Evolutionary conservation across 2,888 invertebrate species (phyloP).

Genomic region (Tromatobia lineatoria): DNA sequence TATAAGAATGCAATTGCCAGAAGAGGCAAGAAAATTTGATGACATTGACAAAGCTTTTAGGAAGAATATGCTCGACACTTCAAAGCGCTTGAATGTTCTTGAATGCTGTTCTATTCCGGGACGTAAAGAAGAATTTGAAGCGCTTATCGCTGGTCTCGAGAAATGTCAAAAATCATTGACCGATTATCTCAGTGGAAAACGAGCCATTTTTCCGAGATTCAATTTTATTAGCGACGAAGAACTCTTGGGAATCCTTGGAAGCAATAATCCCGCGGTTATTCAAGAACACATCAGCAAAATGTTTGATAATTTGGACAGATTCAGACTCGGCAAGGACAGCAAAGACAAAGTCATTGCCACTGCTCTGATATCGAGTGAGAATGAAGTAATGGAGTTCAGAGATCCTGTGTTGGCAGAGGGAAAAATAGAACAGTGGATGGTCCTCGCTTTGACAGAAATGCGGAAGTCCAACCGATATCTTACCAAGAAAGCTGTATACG

Average conservation of each 20-base stretch:
- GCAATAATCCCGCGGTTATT: constrained; percentile 93
- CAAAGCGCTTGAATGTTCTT: constrained; percentile 92
- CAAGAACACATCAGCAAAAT: constrained; percentile 98
- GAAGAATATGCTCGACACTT: constrained; percentile 94
- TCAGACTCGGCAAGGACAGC: constrained; percentile 89
- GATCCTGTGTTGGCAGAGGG: constrained; percentile 91
- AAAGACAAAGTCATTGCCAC: constrained; percentile 90
- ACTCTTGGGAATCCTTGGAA: constrained; percentile 94
- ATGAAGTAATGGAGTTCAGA: constrained; percentile 95
- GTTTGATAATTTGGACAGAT: constrained; percentile 95
- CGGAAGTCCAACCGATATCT: constrained; percentile 92
- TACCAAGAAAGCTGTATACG: constrained; percentile 95
- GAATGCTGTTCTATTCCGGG: constrained; percentile 92
- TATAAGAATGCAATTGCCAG: constrained; percentile 94
- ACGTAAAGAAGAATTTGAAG: constrained; percentile 91
- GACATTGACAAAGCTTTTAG: constrained; percentile 93
- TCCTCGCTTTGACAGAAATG: constrained; percentile 94
- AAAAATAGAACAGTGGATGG: constrained; percentile 97
- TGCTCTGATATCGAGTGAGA: constrained; percentile 95
- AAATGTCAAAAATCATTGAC: constrained; percentile 96
- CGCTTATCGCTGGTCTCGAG: constrained; percentile 92
- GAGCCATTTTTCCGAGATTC: constrained; percentile 95
- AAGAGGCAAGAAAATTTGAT: constrained; percentile 96
- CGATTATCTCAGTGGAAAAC: constrained; percentile 95
- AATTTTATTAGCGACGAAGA: constrained; percentile 98